A percentile compares a stretch with the other conserved stretches of the same genome.
Conservation (phyloP, 2,797 vertebrate genomes). For the Saxicola maurus region DNA sequence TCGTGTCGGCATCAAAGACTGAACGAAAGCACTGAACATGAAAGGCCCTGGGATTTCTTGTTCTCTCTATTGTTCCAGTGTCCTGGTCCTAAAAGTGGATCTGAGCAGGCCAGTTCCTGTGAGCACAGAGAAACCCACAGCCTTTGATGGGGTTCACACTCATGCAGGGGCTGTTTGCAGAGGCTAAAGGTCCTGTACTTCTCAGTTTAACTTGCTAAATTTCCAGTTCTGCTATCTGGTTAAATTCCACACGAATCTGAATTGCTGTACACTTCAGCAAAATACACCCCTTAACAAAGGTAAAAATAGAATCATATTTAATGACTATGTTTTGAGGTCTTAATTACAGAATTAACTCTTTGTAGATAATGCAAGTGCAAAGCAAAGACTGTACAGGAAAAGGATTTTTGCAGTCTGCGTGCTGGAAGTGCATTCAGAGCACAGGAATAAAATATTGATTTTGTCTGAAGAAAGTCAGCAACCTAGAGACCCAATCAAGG, state of each 20-base stretch:
- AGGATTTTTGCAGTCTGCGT: conserved; percentile 12
- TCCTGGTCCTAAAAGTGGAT: conserved; percentile 23
- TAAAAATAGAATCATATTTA: neutral
- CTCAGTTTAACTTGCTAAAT: neutral
- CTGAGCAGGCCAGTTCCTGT: neutral
- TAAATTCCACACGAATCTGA: neutral
- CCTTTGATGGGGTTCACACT: neutral
- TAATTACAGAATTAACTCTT: neutral
- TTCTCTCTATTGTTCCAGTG: conserved; percentile 6
- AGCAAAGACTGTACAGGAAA: neutral
- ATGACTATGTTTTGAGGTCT: neutral
- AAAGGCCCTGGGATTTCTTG: conserved; percentile 18
- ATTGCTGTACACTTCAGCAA: neutral
- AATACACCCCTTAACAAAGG: neutral
- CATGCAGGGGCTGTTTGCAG: neutral
- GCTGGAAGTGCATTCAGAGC: conserved; percentile 60
- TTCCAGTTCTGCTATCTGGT: neutral
- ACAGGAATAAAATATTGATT: conserved; percentile 79
- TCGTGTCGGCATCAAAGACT: neutral
- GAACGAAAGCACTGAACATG: neutral
- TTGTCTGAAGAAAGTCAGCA: conserved; percentile 75
- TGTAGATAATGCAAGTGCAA: neutral
- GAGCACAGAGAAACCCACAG: neutral
- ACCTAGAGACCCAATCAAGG: conserved; percentile 79
- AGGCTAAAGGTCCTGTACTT: neutral